Conservation (phyloP, 2,888 invertebrate genomes). For the Aproaerema taeniolella region DNA sequence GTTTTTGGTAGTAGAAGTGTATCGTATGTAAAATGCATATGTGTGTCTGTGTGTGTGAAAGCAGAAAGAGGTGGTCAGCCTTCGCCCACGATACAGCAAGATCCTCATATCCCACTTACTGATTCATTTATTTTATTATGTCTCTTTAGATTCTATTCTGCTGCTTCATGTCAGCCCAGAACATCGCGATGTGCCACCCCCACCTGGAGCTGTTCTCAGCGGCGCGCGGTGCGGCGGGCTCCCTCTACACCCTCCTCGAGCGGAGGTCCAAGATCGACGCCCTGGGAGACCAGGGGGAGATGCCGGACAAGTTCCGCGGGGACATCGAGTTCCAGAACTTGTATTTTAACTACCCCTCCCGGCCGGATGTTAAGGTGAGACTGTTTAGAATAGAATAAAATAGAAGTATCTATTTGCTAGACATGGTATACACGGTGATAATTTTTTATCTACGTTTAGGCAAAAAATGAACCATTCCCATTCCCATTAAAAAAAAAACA, state of each 20-base stretch:
- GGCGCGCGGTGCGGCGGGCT: slow-evolving; percentile 84
- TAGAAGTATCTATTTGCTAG: too few species aligned
- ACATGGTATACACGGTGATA: too few species aligned
- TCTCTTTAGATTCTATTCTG: slow-evolving; percentile 83
- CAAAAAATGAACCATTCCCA: too few species aligned
- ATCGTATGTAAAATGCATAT: too few species aligned
- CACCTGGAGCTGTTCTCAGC: slow-evolving; percentile 85
- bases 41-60: too few species aligned
- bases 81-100: too few species aligned
- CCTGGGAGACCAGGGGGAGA: slow-evolving; percentile 53
- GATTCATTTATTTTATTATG: too few species aligned
- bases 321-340: slow-evolving; percentile 83
- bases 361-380: slow-evolving; percentile 82
- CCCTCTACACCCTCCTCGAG: slow-evolving; percentile 84
- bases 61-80: too few species aligned
- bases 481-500: too few species aligned
- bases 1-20: too few species aligned
- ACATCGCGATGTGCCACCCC: slow-evolving; percentile 84
- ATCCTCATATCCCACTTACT: too few species aligned
- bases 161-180: slow-evolving; percentile 85
- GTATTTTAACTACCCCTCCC: slow-evolving; percentile 87
- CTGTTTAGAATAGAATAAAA: neutral
- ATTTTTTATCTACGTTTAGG: too few species aligned
- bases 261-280: slow-evolving; percentile 55
- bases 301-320: slow-evolving; percentile 75